A percentile compares a stretch with the other conserved stretches of the same genome.
Evolutionary conservation across 2,888 invertebrate genomes (phyloP).

Genomic region (Ganaspis brasiliensis): DNA sequence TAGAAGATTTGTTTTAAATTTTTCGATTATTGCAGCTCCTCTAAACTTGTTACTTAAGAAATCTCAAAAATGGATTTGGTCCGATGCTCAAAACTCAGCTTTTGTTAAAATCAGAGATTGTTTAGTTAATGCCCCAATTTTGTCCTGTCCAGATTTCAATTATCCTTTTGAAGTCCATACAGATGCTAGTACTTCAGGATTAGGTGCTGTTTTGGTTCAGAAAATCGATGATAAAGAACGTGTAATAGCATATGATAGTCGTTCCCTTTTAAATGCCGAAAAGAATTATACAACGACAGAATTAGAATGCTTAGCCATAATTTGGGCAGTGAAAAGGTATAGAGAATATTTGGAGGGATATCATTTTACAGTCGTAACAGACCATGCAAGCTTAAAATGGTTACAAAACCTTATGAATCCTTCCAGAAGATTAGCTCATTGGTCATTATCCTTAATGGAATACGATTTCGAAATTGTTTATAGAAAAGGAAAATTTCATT

Average conservation of each 20-base stretch:
- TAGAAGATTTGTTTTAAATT: conserved; percentile 52
- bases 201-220: too few relatives aligned
- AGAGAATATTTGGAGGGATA: conserved; percentile 48
- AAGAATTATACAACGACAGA: too few relatives aligned
- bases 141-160: conserved; percentile 29
- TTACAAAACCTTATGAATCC: background rate
- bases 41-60: conserved; percentile 49
- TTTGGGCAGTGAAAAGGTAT: too few relatives aligned
- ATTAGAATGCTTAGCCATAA: too few relatives aligned
- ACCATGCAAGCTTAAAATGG: background rate
- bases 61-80: conserved; percentile 30
- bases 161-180: conserved; percentile 45
- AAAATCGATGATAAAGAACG: conserved; percentile 30
- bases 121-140: conserved; percentile 39
- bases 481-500: background rate
- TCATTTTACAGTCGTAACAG: background rate
- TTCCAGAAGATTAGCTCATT: background rate
- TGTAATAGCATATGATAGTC: conserved; percentile 57
- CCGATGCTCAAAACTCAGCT: conserved; percentile 3
- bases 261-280: conserved; percentile 45
- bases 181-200: conserved; percentile 44
- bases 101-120: conserved; percentile 38
- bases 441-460: background rate
- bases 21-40: conserved; percentile 48
- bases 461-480: too few relatives aligned